Evolutionary conservation across 2,113 vertebrate genomes (phyloP), one percentile per base, ranked within the genome.

Genomic region (Ceyx margarethae): DNA sequence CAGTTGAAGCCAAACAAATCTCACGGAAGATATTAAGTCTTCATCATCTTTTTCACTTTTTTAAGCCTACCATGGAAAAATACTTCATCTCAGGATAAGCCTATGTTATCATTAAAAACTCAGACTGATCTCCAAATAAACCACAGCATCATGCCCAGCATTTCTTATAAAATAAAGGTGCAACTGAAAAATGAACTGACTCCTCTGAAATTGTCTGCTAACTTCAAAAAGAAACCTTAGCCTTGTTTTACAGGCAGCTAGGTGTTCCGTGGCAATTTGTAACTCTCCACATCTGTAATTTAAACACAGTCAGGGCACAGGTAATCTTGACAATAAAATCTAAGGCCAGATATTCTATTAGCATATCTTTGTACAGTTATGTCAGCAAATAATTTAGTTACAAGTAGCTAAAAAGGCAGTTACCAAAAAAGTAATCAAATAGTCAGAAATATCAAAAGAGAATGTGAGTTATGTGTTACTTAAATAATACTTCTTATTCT

Each of bases 291-390:
- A 51, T 58, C n/a, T 76, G 51, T 66, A 90, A 89, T 80, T 89
- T 84, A 84, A 90, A 86, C 40, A 84, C 54, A 33, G 23, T 81
- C 62, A 73, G 42, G 43, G 37, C 61, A 89, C 31, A 79, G 54
- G 50, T 81, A 82, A 87, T 82, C 50, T 69, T 79, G 58, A 60
- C 72, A 74, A 76, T 46, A 90, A 96, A 92, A 92, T 89, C 84
- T 79, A 88, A 93, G 58, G 42, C n/a, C 45, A 84, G 73, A 50
- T 58, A 93, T 22, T 87, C 64, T 66, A 75, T 90, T 90, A 81
- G 54, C 50, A 79, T 89, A 81, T 62, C 64, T 69, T 65, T 21
- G 4, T 58, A 71, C 50, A 76, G 50, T 85, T 89, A 48, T 67
- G 45, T 60, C 74, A 64, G 71, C 58, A 82, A 91, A 85, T 75